Evolutionary conservation across 2,888 invertebrate genomes (phyloP).

Genomic region (Mesochorus sp.): DNA sequence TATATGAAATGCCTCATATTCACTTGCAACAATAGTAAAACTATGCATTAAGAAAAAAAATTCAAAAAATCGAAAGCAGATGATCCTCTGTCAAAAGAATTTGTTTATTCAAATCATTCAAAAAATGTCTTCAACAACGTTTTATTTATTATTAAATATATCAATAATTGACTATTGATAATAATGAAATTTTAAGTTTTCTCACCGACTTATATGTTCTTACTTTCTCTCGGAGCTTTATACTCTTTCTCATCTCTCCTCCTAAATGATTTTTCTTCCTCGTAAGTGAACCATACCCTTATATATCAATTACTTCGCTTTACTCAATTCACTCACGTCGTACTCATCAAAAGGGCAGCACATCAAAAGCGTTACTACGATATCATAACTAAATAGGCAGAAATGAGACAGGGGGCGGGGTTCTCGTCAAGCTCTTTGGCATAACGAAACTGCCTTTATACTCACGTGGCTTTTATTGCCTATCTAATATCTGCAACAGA

Average conservation of each 20-base stretch:
- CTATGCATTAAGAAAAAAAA: no score
- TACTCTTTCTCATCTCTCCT: background rate
- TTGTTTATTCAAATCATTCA: no score
- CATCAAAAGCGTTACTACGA: conserved; percentile 53
- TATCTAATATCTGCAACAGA: conserved; percentile 12
- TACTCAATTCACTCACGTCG: conserved; percentile 33
- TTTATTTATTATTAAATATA: no score
- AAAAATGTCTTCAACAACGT: no score
- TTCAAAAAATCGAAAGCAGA: no score
- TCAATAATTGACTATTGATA: no score
- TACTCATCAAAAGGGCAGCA: conserved; percentile 12
- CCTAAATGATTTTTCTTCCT: no score
- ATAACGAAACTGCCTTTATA: conserved; percentile 50
- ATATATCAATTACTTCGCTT: conserved; percentile 27
- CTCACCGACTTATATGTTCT: no score
- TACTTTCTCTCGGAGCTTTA: conserved; percentile 13
- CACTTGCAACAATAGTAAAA: no score
- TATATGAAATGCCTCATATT: no score
- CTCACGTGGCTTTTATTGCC: conserved; percentile 42
- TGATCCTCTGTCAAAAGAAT: no score
- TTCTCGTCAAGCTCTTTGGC: conserved; percentile 38
- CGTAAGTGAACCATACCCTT: background rate
- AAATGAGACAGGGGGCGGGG: background rate
- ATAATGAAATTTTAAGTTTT: no score
- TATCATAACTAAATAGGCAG: conserved; percentile 19